Percentiles rank a stretch among this genome's conserved stretches.
phyloP scores from a whole-genome alignment of 2,797 vertebrate species.

The Carduelis carduelis region DNA sequence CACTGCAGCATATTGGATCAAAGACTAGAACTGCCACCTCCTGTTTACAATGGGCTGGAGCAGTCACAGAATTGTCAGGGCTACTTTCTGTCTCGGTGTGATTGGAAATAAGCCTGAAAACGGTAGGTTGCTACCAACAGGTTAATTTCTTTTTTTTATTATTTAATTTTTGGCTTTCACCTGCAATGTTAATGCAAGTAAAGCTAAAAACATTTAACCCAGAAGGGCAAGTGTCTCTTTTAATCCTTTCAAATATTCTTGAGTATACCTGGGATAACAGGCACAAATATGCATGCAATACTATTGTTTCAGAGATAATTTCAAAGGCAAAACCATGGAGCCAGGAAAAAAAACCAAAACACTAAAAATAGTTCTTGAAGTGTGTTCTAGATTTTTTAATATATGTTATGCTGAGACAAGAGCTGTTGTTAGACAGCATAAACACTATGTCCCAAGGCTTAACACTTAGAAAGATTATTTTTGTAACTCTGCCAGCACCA shows the following conservation, averaged over 20 bases:
- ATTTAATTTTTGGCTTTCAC: not conserved
- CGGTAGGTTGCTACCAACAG: not conserved
- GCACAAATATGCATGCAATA: not conserved
- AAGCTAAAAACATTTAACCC: not conserved
- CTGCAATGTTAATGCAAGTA: not conserved
- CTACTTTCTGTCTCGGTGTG: not conserved
- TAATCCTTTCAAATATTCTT: not conserved
- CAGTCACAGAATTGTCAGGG: not conserved
- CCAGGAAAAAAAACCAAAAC: not conserved
- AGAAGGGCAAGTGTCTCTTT: not conserved
- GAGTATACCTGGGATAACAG: not conserved
- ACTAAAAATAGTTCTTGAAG: not conserved
- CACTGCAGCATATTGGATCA: slow-evolving; percentile 35
- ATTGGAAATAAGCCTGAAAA: not conserved
- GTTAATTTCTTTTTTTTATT: not conserved
- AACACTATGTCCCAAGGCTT: not conserved
- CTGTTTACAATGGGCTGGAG: slow-evolving; percentile 39
- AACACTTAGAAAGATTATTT: not conserved
- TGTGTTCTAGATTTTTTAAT: not conserved
- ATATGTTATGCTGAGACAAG: not conserved
- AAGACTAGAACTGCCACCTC: slow-evolving; percentile 52
- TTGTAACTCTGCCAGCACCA: not conserved
- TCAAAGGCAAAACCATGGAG: not conserved
- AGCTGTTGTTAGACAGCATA: not conserved
- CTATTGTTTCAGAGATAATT: not conserved